Conservation (phyloP, 2,888 invertebrate genomes). For the Ophion ellenae region DNA sequence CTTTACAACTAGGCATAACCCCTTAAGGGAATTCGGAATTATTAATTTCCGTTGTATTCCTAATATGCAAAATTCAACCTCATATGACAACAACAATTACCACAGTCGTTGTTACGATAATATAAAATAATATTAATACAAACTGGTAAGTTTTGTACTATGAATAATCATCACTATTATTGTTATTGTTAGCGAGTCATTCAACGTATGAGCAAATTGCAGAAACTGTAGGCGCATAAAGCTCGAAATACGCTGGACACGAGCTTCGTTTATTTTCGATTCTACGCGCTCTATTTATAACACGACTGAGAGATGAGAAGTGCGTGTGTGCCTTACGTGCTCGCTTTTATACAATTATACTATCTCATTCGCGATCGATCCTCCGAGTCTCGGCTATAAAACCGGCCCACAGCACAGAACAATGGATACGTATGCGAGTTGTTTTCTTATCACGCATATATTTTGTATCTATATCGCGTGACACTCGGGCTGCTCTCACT, state of each 20-base stretch:
- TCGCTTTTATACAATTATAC: slow-evolving; percentile 49
- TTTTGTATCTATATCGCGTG: slow-evolving; percentile 20
- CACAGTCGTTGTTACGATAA: not conserved
- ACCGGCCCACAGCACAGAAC: slow-evolving; percentile 9
- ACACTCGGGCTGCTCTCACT: not conserved
- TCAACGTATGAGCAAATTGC: slow-evolving; percentile 5
- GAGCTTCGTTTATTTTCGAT: slow-evolving; percentile 64
- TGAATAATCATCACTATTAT: not conserved
- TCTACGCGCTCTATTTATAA: slow-evolving; percentile 60
- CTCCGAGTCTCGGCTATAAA: slow-evolving; percentile 6
- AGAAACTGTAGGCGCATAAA: slow-evolving; percentile 5
- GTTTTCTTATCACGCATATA: slow-evolving; percentile 14
- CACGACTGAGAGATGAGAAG: slow-evolving; percentile 40
- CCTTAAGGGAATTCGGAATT: too few species aligned
- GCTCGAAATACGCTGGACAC: slow-evolving; percentile 53
- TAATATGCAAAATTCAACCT: too few species aligned
- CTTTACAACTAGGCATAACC: too few species aligned
- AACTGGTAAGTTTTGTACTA: too few species aligned
- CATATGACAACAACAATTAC: too few species aligned
- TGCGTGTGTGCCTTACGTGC: slow-evolving; percentile 46
- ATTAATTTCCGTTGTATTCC: too few species aligned
- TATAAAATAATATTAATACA: not conserved
- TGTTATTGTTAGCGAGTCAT: not conserved
- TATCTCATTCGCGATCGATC: slow-evolving; percentile 43
- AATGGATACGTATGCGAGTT: not conserved